Evolutionary conservation across 1,140 invertebrate species (phyloP).

Genomic region (Drosophila burlai): DNA sequence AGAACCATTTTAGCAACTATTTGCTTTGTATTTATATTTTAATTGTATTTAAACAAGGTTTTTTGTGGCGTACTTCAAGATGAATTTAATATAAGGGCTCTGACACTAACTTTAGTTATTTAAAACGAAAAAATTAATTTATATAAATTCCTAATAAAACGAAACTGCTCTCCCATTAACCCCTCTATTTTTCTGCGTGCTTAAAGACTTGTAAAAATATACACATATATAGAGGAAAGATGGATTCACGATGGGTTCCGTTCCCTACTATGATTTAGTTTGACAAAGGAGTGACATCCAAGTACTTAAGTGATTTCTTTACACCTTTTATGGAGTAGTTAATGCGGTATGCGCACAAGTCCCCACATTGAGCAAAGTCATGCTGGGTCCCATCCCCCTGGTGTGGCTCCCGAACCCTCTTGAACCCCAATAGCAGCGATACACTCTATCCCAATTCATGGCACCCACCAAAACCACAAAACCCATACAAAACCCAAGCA

Average conservation of each 20-base stretch:
- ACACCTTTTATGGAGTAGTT: conserved; percentile 83
- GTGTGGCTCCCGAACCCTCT: conserved; percentile 17
- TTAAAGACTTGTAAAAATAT: conserved; percentile 6
- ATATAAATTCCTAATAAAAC: no score
- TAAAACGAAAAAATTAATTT: no score
- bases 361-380: conserved; percentile 74
- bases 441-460: conserved; percentile 47
- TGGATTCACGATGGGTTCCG: conserved; percentile 40
- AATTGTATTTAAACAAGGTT: background rate
- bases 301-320: conserved; percentile 84
- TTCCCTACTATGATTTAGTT: conserved; percentile 75
- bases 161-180: background rate
- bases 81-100: background rate
- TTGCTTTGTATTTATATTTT: background rate
- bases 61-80: background rate
- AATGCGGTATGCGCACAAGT: conserved; percentile 72
- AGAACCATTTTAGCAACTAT: background rate
- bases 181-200: background rate
- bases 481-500: conserved; percentile 45
- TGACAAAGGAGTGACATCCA: conserved; percentile 83
- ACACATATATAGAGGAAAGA: conserved; percentile 25
- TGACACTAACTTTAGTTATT: no score
- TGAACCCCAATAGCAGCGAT: conserved; percentile 45
- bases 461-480: conserved; percentile 57
- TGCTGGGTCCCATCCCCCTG: conserved; percentile 35